Evolutionary conservation across 2,113 vertebrate species (phyloP).

Genomic region (Aviceda subcristata): DNA sequence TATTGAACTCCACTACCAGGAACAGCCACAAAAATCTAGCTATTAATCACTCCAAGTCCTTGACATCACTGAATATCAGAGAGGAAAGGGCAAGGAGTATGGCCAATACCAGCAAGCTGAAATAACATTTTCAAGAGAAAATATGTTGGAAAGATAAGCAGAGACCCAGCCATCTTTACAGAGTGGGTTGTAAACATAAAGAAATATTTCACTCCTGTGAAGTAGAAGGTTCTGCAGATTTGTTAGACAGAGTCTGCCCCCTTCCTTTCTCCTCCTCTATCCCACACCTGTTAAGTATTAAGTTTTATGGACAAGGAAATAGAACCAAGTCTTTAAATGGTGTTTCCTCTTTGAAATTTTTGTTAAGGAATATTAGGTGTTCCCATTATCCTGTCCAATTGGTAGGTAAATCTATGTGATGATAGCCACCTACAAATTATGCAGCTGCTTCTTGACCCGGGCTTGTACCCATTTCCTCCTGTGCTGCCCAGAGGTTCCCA

Average conservation of each 20-base stretch:
- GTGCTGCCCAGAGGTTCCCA: neutral
- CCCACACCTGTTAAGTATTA: neutral
- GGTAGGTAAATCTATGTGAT: neutral
- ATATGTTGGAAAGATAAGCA: neutral
- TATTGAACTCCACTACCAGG: neutral
- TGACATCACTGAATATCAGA: neutral
- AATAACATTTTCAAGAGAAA: conserved; percentile 8
- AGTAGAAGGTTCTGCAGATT: neutral
- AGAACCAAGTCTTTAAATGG: neutral
- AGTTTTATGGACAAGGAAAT: neutral
- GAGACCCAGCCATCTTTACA: neutral
- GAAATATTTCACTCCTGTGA: neutral
- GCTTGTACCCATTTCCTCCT: neutral
- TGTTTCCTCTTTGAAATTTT: neutral
- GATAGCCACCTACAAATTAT: neutral
- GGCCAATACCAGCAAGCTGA: neutral
- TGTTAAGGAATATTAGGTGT: neutral
- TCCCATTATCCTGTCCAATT: neutral
- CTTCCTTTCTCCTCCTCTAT: neutral
- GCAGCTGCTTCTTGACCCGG: neutral
- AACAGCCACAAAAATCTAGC: neutral
- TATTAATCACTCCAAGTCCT: neutral
- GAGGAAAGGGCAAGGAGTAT: neutral
- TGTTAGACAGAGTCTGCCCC: neutral
- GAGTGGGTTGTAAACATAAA: neutral